A percentile compares a stretch with the other conserved stretches of the same genome.
Evolutionary conservation across 1,140 invertebrate genomes (phyloP).

Genomic region (Rhynchophorus ferrugineus): DNA sequence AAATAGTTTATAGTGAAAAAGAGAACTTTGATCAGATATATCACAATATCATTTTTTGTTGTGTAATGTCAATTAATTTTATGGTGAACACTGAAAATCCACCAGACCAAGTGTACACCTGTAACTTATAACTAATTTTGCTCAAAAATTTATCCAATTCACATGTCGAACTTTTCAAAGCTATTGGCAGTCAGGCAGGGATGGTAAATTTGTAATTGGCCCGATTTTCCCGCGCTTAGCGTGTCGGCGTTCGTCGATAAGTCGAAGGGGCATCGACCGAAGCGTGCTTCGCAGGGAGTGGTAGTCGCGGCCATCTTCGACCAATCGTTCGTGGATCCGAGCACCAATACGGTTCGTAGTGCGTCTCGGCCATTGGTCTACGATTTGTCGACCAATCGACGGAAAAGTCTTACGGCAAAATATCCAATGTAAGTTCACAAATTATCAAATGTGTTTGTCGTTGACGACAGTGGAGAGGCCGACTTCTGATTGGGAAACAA

Average conservation of each 20-base stretch:
- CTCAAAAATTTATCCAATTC: no score
- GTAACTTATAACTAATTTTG: no score
- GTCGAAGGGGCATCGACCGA: slow-evolving; percentile 39
- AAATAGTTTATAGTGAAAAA: no score
- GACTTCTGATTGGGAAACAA: no score
- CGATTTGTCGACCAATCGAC: slow-evolving; percentile 61
- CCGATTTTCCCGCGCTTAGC: slow-evolving; percentile 38
- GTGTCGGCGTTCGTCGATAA: slow-evolving; percentile 32
- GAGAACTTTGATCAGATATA: no score
- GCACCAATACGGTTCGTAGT: slow-evolving; percentile 53
- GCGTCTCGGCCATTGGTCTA: slow-evolving; percentile 59
- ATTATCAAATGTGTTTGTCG: slow-evolving; percentile 49
- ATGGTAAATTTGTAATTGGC: slow-evolving; percentile 40
- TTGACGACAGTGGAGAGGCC: no score
- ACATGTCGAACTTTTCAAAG: slow-evolving; percentile 12
- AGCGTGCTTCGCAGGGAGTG: slow-evolving; percentile 44
- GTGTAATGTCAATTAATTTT: no score
- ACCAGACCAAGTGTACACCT: no score
- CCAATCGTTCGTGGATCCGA: slow-evolving; percentile 16
- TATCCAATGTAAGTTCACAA: slow-evolving; percentile 73
- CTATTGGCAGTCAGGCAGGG: slow-evolving; percentile 16
- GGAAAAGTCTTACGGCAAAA: slow-evolving; percentile 56
- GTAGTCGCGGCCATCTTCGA: slow-evolving; percentile 40
- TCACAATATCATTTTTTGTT: no score
- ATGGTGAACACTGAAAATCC: no score